These are phyloP conservation scores for Dipodomys spectabilis DNA, from an alignment of 2,113 vertebrate species.

Conservation along the genomic window DNA sequence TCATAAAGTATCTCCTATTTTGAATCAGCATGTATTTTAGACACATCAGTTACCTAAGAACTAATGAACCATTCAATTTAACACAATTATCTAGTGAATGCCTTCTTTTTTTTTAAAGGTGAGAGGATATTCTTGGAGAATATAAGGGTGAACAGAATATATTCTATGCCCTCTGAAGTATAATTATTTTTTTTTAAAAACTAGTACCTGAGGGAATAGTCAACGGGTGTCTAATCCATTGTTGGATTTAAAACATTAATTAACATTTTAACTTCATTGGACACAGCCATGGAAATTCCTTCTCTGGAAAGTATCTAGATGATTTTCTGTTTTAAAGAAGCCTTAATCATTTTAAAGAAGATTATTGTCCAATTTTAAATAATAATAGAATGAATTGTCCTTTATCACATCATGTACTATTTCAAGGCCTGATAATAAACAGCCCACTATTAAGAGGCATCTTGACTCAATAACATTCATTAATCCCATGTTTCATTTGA, in stretches of 20 bases:
- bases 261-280: constrained; percentile 66
- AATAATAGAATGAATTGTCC: constrained; percentile 67
- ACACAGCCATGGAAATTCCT: constrained; percentile 25
- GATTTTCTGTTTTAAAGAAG: constrained; percentile 26
- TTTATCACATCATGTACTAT: constrained; percentile 32
- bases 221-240: constrained; percentile 12
- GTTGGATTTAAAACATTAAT: constrained; percentile 67
- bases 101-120: constrained; percentile 47
- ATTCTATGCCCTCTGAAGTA: constrained; percentile 40
- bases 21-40: constrained; percentile 56
- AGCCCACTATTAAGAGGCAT: constrained; percentile 28
- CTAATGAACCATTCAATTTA: constrained; percentile 56
- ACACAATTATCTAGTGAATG: constrained; percentile 54
- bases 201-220: constrained; percentile 10
- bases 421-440: constrained; percentile 50
- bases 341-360: constrained; percentile 43
- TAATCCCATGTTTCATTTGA: constrained; percentile 49
- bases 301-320: constrained; percentile 20
- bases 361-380: constrained; percentile 66
- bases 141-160: constrained; percentile 41
- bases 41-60: constrained; percentile 32
- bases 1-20: constrained; percentile 54
- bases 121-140: constrained; percentile 34
- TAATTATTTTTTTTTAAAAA: constrained; percentile 18
- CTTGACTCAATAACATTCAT: constrained; percentile 58